phyloP scores from a whole-genome alignment of 2,113 vertebrate species.

The Petrocephalus microphthalmus region DNA sequence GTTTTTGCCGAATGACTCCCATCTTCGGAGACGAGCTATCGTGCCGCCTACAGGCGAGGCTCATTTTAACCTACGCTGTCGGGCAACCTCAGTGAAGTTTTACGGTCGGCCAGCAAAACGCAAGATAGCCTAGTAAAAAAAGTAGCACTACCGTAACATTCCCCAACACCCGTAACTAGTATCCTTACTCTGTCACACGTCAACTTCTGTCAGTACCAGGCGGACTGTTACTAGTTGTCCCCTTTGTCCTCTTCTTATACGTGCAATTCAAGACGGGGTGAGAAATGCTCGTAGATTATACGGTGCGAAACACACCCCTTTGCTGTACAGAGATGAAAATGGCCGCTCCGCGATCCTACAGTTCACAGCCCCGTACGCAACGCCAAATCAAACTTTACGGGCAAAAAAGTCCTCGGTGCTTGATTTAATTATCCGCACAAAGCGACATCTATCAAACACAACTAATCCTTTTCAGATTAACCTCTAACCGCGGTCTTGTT shows the following conservation, averaged over 20 bases:
- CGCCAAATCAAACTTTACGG: background rate
- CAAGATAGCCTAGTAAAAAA: background rate
- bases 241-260: background rate
- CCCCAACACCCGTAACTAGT: background rate
- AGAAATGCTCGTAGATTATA: too few species aligned
- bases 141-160: background rate
- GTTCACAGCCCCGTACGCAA: background rate
- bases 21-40: conserved; percentile 47
- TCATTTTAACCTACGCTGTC: conserved; percentile 42
- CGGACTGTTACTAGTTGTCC: background rate
- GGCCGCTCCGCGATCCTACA: conserved; percentile 1
- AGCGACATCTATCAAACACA: background rate
- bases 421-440: background rate
- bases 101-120: background rate
- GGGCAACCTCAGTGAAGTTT: background rate
- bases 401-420: background rate
- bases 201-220: background rate
- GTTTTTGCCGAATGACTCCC: conserved; percentile 69
- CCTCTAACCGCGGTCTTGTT: conserved; percentile 41
- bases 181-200: background rate
- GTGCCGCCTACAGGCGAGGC: conserved; percentile 50
- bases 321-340: background rate
- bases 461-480: background rate
- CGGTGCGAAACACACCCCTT: conserved; percentile 8
- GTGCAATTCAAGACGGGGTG: background rate